phyloP scores from a whole-genome alignment of 2,113 vertebrate genomes.

The Stegostoma tigrinum region DNA sequence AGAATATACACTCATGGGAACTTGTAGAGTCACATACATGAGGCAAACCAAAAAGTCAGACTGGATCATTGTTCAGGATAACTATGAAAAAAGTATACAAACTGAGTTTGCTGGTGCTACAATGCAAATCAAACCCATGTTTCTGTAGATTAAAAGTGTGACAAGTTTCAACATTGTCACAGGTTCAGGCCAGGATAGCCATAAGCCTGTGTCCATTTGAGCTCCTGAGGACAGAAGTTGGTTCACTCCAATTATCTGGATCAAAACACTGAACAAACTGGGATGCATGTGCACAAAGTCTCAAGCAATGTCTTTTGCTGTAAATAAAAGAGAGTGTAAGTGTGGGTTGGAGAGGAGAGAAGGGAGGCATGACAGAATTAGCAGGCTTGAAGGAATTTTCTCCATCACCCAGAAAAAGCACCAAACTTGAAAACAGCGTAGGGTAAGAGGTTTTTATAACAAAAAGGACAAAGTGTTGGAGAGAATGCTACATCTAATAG shows the following conservation, averaged over 20 bases:
- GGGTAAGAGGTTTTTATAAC: no score
- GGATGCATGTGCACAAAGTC: background rate
- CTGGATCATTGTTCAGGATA: background rate
- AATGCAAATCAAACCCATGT: background rate
- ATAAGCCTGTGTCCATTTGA: background rate
- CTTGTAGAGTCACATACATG: background rate
- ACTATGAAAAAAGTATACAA: background rate
- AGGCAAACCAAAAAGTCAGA: background rate
- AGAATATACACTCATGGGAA: background rate
- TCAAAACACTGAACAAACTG: background rate
- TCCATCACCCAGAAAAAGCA: no score
- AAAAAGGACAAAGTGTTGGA: no score
- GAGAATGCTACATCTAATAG: background rate
- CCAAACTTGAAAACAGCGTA: no score
- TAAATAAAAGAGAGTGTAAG: background rate
- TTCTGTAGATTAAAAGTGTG: background rate
- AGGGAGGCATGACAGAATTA: background rate
- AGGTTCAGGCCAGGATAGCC: background rate
- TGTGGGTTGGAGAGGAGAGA: no score
- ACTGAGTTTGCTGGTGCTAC: background rate
- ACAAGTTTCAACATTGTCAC: background rate
- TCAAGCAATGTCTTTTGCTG: background rate
- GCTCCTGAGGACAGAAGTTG: no score
- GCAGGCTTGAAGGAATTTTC: background rate
- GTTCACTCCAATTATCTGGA: background rate